phyloP scores from a whole-genome alignment of 2,888 invertebrate species.

The Pollenia labialis region DNA sequence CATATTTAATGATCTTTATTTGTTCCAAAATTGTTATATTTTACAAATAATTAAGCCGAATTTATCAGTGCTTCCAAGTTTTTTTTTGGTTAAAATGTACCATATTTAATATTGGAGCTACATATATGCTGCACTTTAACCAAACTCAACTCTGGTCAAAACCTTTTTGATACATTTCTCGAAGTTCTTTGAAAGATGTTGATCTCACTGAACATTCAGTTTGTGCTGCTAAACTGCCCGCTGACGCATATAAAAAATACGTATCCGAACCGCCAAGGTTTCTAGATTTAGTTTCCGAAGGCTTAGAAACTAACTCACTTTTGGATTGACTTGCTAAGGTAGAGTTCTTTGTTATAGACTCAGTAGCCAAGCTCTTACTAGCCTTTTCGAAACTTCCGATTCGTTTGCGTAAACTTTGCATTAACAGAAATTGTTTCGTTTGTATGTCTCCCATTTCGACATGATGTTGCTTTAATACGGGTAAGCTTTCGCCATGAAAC shows the following conservation, averaged over 20 bases:
- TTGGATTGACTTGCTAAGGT: no score
- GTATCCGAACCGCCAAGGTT: not conserved
- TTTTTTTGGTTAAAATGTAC: not conserved
- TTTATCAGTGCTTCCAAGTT: not conserved
- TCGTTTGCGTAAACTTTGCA: conserved; percentile 75
- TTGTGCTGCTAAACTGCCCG: not conserved
- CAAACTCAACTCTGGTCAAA: not conserved
- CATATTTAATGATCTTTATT: no score
- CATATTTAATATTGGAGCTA: not conserved
- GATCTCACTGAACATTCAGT: conserved; percentile 12
- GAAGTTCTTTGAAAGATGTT: conserved; percentile 14
- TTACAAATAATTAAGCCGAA: not conserved
- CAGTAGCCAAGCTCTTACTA: conserved; percentile 6
- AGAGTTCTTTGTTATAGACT: not conserved
- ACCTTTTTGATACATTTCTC: conserved; percentile 16
- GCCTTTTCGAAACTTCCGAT: conserved; percentile 72
- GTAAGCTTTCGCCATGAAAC: conserved; percentile 72
- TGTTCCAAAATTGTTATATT: not conserved
- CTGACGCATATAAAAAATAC: no score
- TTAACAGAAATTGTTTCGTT: conserved; percentile 75
- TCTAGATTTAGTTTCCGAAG: not conserved
- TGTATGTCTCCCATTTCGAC: conserved; percentile 77
- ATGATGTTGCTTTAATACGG: conserved; percentile 75
- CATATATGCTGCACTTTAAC: not conserved
- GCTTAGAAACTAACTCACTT: not conserved